Evolutionary conservation across 64 coral and sea anemone species (phyloP).

Genomic region (Exaiptasia diaphana): DNA sequence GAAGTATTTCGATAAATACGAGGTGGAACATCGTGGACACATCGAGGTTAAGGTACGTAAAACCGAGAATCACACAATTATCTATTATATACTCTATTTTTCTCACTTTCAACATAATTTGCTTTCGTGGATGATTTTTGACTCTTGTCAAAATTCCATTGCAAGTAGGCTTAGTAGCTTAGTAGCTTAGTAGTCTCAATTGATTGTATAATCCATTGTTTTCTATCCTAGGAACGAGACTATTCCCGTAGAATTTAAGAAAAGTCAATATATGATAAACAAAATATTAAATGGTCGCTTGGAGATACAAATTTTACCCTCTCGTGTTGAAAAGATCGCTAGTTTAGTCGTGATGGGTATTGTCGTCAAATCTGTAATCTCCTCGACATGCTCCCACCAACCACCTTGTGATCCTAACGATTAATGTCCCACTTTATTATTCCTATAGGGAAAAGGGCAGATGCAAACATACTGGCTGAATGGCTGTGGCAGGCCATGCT

Average conservation of each 20-base stretch:
- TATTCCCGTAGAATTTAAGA: background rate
- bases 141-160: too few relatives aligned
- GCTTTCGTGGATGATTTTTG: too few relatives aligned
- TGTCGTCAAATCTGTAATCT: too few relatives aligned
- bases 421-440: background rate
- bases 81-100: too few relatives aligned
- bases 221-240: background rate
- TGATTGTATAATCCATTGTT: background rate
- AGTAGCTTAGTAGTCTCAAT: background rate
- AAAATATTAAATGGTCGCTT: background rate
- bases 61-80: too few relatives aligned
- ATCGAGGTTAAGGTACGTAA: constrained; percentile 70
- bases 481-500: too few relatives aligned
- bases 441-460: background rate
- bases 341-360: too few relatives aligned
- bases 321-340: too few relatives aligned
- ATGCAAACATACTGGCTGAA: constrained; percentile 22
- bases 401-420: background rate
- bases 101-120: too few relatives aligned
- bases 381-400: background rate
- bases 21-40: constrained; percentile 14
- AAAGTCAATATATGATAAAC: background rate
- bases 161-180: too few relatives aligned
- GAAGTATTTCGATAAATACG: constrained; percentile 13
- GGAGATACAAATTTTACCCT: too few relatives aligned